Evolutionary conservation across 2,113 vertebrate genomes (phyloP).

Genomic region (Platysteira castanea): DNA sequence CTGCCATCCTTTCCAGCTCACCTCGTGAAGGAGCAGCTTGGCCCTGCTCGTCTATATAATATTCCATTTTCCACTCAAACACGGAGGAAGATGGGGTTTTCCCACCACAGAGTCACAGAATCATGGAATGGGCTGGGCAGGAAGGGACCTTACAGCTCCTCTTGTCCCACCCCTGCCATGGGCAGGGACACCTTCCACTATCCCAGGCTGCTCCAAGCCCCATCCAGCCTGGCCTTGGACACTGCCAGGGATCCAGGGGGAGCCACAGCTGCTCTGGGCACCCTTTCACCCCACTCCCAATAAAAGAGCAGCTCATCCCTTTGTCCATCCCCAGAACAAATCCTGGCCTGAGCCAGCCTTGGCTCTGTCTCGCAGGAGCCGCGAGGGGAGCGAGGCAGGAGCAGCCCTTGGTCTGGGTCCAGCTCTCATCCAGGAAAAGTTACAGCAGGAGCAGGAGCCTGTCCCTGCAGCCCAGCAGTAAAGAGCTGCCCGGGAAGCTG

Average conservation of each 20-base stretch:
- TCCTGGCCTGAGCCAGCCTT: neutral
- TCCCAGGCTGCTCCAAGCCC: neutral
- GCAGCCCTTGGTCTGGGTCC: neutral
- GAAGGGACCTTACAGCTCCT: neutral
- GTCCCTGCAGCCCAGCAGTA: neutral
- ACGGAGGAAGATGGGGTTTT: neutral
- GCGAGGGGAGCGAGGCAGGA: neutral
- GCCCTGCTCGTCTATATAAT: neutral
- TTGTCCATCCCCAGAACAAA: neutral
- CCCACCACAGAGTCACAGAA: neutral
- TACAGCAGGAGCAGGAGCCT: neutral
- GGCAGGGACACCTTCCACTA: accelerated
- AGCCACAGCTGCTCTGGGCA: neutral
- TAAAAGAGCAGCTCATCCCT: neutral
- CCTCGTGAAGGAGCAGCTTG: neutral
- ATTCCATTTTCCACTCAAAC: neutral
- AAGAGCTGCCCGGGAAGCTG: neutral
- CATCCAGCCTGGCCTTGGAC: accelerated
- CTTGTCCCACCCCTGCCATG: neutral
- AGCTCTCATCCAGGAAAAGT: neutral
- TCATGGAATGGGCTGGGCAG: neutral
- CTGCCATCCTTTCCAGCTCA: accelerated
- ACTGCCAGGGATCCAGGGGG: neutral
- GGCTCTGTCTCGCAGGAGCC: neutral
- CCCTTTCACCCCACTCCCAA: neutral